phyloP scores from a whole-genome alignment of 2,888 invertebrate genomes.

The Tinea pellionella region DNA sequence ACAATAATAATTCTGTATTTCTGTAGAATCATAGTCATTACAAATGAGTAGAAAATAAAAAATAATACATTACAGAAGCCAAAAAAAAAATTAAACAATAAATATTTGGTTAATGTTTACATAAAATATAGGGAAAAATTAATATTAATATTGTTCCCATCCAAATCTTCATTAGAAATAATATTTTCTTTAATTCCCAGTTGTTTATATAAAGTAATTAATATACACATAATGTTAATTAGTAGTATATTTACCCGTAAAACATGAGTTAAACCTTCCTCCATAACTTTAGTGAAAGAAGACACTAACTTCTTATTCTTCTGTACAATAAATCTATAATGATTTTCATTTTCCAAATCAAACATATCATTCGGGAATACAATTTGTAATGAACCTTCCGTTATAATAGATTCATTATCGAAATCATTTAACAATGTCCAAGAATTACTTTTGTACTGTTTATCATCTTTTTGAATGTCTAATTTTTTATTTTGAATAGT shows the following conservation, averaged over 20 bases:
- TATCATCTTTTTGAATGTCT: not conserved
- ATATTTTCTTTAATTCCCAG: no score
- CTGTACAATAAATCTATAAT: conserved; percentile 33
- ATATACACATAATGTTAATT: no score
- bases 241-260: conserved; percentile 22
- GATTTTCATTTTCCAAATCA: conserved; percentile 30
- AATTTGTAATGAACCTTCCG: not conserved
- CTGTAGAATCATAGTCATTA: no score
- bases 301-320: conserved; percentile 50
- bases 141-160: no score
- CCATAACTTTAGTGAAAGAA: conserved; percentile 53
- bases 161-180: no score
- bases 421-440: not conserved
- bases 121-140: no score
- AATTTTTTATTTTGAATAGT: not conserved
- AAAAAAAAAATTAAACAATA: no score
- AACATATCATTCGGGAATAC: conserved; percentile 27
- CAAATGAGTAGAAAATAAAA: no score
- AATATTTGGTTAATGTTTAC: no score
- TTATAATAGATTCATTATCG: not conserved
- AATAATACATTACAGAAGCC: no score
- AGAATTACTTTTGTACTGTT: not conserved
- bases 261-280: conserved; percentile 42
- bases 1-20: no score
- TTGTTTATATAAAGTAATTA: no score